Conservation (phyloP, 2,113 vertebrate species). For the Trogon melanurus region DNA sequence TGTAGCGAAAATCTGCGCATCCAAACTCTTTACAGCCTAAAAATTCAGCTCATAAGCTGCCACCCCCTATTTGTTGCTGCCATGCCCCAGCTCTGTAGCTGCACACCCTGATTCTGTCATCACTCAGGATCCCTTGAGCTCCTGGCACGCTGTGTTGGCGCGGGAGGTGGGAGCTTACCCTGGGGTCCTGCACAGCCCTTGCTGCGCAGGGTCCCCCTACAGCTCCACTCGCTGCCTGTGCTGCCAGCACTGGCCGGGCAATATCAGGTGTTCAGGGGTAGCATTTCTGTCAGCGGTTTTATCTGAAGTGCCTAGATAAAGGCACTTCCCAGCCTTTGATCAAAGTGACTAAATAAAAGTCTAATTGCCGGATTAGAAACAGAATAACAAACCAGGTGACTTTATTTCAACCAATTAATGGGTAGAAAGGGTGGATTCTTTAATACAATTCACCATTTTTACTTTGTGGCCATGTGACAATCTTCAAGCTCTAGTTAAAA, state of each 20-base stretch:
- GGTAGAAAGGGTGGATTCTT: not conserved
- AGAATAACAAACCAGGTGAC: not conserved
- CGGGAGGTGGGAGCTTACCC: not conserved
- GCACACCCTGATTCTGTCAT: not conserved
- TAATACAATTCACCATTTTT: not conserved
- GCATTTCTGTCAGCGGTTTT: not conserved
- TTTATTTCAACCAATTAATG: not conserved
- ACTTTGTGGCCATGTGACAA: not conserved
- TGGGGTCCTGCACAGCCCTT: not conserved
- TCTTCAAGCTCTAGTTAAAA: not conserved
- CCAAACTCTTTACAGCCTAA: not conserved
- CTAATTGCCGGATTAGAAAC: not conserved
- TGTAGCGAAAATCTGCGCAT: not conserved
- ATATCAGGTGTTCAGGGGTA: not conserved
- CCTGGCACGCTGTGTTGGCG: not conserved
- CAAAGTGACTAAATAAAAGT: not conserved
- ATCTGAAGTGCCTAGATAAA: not conserved
- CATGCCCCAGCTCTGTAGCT: not conserved
- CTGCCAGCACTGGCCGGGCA: not conserved
- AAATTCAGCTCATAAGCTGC: not conserved
- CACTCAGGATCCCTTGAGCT: not conserved
- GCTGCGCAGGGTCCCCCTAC: not conserved
- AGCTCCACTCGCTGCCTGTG: not conserved
- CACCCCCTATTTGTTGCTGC: not conserved
- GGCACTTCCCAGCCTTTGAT: not conserved